phyloP scores from a whole-genome alignment of 1,140 invertebrate species.

The Berghia stephanieae region DNA sequence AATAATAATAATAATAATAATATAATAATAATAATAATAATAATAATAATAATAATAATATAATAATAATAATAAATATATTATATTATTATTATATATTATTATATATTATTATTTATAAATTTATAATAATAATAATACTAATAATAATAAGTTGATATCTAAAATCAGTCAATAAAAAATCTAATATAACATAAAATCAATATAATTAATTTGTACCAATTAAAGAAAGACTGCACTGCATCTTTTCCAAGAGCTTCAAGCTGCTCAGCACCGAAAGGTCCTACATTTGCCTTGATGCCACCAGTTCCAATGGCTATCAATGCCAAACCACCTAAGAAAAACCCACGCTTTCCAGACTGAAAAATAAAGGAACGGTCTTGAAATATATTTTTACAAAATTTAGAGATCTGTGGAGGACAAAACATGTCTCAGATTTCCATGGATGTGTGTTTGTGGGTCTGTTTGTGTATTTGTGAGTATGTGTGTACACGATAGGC shows the following conservation, averaged over 20 bases:
- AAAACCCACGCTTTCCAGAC: constrained; percentile 44
- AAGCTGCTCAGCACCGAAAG: constrained; percentile 69
- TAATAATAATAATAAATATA: too few relatives aligned
- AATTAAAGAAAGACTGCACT: constrained; percentile 68
- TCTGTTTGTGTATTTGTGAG: constrained; percentile 4
- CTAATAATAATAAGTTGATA: too few relatives aligned
- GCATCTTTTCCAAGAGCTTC: constrained; percentile 60
- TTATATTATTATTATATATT: too few relatives aligned
- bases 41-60: too few relatives aligned
- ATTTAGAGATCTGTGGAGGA: neutral
- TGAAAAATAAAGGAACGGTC: constrained; percentile 35
- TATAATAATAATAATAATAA: too few relatives aligned
- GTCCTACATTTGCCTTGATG: constrained; percentile 68
- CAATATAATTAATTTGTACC: too few relatives aligned
- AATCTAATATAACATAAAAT: too few relatives aligned
- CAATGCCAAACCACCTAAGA: constrained; percentile 55
- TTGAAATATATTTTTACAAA: neutral
- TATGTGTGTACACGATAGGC: neutral
- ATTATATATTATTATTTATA: too few relatives aligned
- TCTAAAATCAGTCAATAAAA: too few relatives aligned
- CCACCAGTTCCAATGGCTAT: constrained; percentile 67
- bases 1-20: too few relatives aligned
- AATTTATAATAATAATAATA: too few relatives aligned
- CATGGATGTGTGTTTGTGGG: neutral
- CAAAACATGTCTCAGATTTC: too few relatives aligned